Conservation (phyloP, 2,888 invertebrate species). For the Trissolcus japonicus region DNA sequence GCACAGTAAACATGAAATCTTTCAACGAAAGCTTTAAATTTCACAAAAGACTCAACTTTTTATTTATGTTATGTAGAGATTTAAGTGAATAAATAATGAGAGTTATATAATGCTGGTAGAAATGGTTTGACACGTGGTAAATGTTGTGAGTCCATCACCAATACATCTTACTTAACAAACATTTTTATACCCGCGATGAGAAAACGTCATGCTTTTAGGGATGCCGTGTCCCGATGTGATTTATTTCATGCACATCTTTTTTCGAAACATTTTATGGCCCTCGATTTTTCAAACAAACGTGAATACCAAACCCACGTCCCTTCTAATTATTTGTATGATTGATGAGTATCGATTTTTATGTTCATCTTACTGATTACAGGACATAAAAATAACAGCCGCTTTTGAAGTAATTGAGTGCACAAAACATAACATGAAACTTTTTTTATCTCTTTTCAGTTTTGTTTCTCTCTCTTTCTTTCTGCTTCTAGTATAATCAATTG, state of each 20-base stretch:
- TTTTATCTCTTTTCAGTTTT: neutral
- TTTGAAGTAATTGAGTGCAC: too few relatives aligned
- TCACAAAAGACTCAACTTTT: too few relatives aligned
- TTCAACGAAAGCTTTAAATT: neutral
- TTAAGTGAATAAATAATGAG: neutral
- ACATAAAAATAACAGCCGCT: too few relatives aligned
- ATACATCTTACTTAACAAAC: conserved; percentile 4
- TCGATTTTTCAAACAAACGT: conserved; percentile 12
- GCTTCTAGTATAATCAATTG: neutral
- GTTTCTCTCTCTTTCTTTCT: neutral
- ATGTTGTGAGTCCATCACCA: neutral
- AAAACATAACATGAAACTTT: neutral
- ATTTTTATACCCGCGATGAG: conserved; percentile 4
- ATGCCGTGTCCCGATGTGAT: conserved; percentile 3
- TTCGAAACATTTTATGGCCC: neutral
- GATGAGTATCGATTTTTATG: conserved; percentile 12
- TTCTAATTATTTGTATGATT: conserved; percentile 7
- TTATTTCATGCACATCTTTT: conserved; percentile 5
- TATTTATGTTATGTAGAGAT: neutral
- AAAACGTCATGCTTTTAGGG: conserved; percentile 3
- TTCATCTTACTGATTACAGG: conserved; percentile 1
- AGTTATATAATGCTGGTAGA: neutral
- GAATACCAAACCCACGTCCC: neutral
- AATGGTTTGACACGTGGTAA: neutral
- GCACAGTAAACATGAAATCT: neutral